Base-by-base conservation (phyloP, 2,888 invertebrate species). In the Sminthurides aquaticus region DNA sequence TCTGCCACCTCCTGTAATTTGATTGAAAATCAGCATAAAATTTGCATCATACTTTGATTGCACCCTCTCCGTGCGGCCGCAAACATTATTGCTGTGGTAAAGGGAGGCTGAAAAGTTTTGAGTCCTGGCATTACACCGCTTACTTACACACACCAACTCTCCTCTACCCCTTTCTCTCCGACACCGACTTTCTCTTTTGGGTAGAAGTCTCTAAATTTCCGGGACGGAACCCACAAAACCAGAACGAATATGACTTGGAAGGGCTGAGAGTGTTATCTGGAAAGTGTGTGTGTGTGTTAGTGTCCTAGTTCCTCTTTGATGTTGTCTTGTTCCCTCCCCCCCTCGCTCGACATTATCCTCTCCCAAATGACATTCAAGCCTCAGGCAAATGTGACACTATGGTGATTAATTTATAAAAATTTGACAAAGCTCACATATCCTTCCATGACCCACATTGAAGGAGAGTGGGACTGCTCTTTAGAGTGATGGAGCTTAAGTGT, bases 1-100 rank as follows among this genome's bases (percentile, higher is more conserved):
- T 61, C 71, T 70, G 49, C 72, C 73, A 68, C 72, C 74, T 70
- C 63, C 48, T 76, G 74, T 64, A 60, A 64, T 48, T 34, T 34
- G 43, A 34, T 34, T 34, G 43, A 34, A 34, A 34, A 34, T 34
- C 43, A 34, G 43, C 43, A n/a, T 34, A 34, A 34, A 34, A 34
- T 34, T 34, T 34, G 43, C 43, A 34, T 34, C 43, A 34, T 34
- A 34, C 43, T 34, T 34, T 34, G 8, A 5, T 11, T 5, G 8
- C 5, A 11, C 43, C 43, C 43, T 15, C 43, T 34, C 43, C 43
- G 43, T 11, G 5, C 15, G 43, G 43, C 15, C 43, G 43, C 15
- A 5, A 34, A 34, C 43, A 34, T 15, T 15, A 34, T 15, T 5
- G 8, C 43, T 34, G 43, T 11, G 43, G 5, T 34, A 34, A 34